Conservation (phyloP, 2,797 vertebrate genomes). For the Zonotrichia albicollis region DNA sequence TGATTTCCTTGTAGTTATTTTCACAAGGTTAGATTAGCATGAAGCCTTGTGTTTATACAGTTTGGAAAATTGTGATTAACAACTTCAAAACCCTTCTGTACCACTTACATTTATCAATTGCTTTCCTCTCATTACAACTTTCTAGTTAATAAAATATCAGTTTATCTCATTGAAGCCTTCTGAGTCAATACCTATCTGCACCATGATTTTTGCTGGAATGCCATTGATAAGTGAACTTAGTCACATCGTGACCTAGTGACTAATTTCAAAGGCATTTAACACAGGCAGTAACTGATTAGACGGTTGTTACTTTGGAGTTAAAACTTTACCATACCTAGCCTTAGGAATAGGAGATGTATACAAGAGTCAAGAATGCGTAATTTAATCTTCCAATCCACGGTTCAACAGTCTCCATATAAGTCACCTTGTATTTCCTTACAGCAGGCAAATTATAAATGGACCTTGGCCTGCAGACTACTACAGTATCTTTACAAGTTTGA, state of each 20-base stretch:
- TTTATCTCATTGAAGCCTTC: slow-evolving; percentile 16
- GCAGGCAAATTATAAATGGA: neutral
- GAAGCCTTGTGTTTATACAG: neutral
- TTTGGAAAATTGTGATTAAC: slow-evolving; percentile 36
- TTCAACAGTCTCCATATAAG: neutral
- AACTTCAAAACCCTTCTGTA: slow-evolving; percentile 18
- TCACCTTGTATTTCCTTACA: neutral
- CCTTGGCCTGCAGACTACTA: neutral
- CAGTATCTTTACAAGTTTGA: neutral
- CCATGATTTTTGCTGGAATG: slow-evolving; percentile 7
- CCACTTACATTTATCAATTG: slow-evolving; percentile 30
- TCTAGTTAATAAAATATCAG: slow-evolving; percentile 39
- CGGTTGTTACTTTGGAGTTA: neutral
- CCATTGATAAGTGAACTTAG: slow-evolving; percentile 36
- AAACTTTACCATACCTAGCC: neutral
- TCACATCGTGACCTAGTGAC: slow-evolving; percentile 43
- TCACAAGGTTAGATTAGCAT: neutral
- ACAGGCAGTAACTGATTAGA: slow-evolving; percentile 38
- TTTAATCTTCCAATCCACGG: neutral
- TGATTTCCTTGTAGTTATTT: neutral
- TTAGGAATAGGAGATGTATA: neutral
- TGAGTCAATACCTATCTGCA: neutral
- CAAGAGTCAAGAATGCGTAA: neutral
- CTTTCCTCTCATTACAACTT: slow-evolving; percentile 17
- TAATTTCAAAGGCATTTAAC: slow-evolving; percentile 56